phyloP scores from a whole-genome alignment of 2,797 vertebrate genomes.

The Pangasius mekongensis region DNA sequence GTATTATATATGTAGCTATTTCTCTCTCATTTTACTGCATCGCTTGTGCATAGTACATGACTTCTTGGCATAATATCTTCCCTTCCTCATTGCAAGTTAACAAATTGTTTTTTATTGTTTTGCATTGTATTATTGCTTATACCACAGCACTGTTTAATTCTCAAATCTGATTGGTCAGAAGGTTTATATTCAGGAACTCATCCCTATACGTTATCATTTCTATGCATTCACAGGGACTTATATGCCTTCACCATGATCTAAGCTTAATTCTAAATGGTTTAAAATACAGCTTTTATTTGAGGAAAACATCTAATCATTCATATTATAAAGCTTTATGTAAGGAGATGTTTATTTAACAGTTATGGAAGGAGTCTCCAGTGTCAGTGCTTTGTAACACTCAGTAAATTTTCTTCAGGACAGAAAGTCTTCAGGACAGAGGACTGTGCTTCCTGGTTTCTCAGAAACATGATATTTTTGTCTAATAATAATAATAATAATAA shows the following conservation, averaged over 20 bases:
- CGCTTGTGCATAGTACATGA: not conserved
- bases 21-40: not conserved
- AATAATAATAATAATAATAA: too few species aligned
- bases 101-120: not conserved
- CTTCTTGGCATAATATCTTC: constrained; percentile 3
- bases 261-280: not conserved
- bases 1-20: not conserved
- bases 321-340: not conserved
- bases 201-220: not conserved
- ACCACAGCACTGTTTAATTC: not conserved
- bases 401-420: not conserved
- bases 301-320: not conserved
- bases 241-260: not conserved
- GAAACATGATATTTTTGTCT: not conserved
- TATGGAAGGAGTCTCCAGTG: not conserved
- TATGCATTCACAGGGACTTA: not conserved
- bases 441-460: not conserved
- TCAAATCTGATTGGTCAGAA: not conserved
- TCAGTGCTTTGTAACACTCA: not conserved
- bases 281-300: not conserved
- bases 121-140: not conserved
- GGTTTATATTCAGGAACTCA: not conserved
- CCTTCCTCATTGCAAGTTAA: not conserved
- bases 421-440: not conserved
- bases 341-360: not conserved